Conservation (phyloP, 2,888 invertebrate species). For the Drosophila silvestris region DNA sequence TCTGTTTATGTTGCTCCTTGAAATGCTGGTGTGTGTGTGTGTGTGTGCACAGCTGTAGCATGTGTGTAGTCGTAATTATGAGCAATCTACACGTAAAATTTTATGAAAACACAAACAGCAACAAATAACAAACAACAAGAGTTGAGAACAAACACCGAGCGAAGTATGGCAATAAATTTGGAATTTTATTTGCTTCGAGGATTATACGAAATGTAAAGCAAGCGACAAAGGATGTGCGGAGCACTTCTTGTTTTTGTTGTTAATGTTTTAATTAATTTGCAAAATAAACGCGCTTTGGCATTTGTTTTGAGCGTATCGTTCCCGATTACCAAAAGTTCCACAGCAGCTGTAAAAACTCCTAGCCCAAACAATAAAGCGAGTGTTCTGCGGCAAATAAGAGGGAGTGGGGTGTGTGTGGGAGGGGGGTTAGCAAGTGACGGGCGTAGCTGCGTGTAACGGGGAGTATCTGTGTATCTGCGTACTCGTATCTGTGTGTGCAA, state of each 20-base stretch:
- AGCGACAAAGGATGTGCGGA: slow-evolving; percentile 33
- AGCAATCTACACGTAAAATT: slow-evolving; percentile 67
- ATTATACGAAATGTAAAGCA: slow-evolving; percentile 41
- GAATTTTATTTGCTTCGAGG: slow-evolving; percentile 66
- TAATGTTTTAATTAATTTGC: slow-evolving; percentile 76
- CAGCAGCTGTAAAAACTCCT: slow-evolving; percentile 19
- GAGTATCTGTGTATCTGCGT: slow-evolving; percentile 13
- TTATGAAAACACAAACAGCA: slow-evolving; percentile 56
- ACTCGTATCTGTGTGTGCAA: slow-evolving; percentile 51
- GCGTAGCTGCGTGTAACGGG: slow-evolving; percentile 17
- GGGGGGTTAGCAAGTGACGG: background rate
- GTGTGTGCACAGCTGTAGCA: slow-evolving; percentile 40
- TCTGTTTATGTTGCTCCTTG: slow-evolving; percentile 36
- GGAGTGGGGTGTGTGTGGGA: background rate
- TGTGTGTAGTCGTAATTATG: slow-evolving; percentile 65
- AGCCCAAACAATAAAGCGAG: slow-evolving; percentile 44
- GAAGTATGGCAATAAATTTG: slow-evolving; percentile 61
- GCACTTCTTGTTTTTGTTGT: slow-evolving; percentile 33
- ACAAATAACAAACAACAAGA: slow-evolving; percentile 24
- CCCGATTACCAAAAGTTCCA: slow-evolving; percentile 49
- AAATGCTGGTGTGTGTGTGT: slow-evolving; percentile 19
- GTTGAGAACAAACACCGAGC: slow-evolving; percentile 16
- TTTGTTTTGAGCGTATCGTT: slow-evolving; percentile 31
- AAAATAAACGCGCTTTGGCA: slow-evolving; percentile 54
- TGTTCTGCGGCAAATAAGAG: background rate